These are phyloP conservation scores for Pogonognathellus flavescens DNA, from an alignment of 1,140 invertebrate genomes.

Conservation along the genomic window DNA sequence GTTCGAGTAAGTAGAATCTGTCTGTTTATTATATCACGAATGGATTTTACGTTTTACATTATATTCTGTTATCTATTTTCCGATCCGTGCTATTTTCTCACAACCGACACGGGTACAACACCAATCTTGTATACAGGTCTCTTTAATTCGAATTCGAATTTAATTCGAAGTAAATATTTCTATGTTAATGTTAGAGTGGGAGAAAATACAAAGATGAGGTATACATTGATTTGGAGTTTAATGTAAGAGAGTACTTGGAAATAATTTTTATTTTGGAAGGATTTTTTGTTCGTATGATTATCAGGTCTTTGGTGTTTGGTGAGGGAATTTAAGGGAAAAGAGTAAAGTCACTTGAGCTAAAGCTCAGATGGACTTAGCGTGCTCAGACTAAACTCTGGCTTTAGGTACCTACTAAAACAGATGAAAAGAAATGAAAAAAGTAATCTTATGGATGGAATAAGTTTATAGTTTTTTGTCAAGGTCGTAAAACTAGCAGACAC, in stretches of 20 bases:
- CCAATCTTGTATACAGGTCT: not conserved
- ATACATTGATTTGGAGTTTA: no score
- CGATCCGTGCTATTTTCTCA: not conserved
- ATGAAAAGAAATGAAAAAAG: constrained; percentile 50
- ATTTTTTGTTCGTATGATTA: not conserved
- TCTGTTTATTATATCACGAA: constrained; percentile 16
- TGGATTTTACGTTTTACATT: constrained; percentile 21
- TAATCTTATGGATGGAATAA: constrained; percentile 50
- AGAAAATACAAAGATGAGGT: not conserved
- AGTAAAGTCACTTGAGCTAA: constrained; percentile 20
- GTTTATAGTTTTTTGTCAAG: constrained; percentile 57
- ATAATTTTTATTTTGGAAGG: not conserved
- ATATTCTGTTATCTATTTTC: not conserved
- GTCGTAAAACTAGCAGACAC: constrained; percentile 56
- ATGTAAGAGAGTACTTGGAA: not conserved
- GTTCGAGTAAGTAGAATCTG: not conserved
- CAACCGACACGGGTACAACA: not conserved
- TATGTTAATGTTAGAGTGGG: not conserved
- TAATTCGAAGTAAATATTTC: not conserved
- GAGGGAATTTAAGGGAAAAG: not conserved
- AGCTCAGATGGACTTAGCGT: constrained; percentile 30
- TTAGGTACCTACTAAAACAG: constrained; percentile 8
- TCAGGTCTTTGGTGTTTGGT: not conserved
- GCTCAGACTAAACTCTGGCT: not conserved
- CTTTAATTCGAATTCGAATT: not conserved